phyloP scores from a whole-genome alignment of 1,140 invertebrate species.

The Drosophila malerkotliana region DNA sequence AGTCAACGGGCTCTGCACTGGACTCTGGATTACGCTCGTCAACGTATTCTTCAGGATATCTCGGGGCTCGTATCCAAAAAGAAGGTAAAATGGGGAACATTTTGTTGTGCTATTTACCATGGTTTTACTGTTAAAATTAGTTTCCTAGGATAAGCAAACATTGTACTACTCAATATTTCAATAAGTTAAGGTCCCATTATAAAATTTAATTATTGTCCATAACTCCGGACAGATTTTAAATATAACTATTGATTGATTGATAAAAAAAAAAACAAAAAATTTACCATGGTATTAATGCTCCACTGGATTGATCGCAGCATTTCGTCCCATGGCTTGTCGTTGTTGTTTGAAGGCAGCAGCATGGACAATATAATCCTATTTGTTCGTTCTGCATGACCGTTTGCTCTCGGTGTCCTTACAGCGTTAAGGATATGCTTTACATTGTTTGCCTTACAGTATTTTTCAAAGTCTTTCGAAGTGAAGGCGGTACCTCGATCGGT shows the following conservation, averaged over 20 bases:
- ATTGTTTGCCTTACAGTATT: conserved; percentile 1
- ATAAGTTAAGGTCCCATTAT: too few relatives aligned
- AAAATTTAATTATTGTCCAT: too few relatives aligned
- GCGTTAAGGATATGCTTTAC: conserved; percentile 11
- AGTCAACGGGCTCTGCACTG: neutral
- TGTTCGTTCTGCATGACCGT: neutral
- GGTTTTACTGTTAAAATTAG: too few relatives aligned
- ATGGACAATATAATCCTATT: neutral
- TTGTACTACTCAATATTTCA: too few relatives aligned
- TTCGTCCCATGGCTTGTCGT: too few relatives aligned
- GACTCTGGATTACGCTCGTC: neutral
- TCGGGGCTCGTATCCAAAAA: neutral
- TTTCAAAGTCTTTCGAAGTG: conserved; percentile 11
- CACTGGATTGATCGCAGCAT: too few relatives aligned
- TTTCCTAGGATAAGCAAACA: too few relatives aligned
- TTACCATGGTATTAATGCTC: too few relatives aligned
- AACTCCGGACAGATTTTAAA: too few relatives aligned
- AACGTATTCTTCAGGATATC: neutral
- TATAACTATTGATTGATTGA: too few relatives aligned
- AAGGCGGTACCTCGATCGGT: conserved; percentile 7
- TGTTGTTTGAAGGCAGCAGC: too few relatives aligned
- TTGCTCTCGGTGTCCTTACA: conserved; percentile 3
- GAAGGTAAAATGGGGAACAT: conserved; percentile 2
- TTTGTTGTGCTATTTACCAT: neutral
- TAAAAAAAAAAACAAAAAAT: too few relatives aligned